These are phyloP conservation scores for Haliclona indistincta DNA, from an alignment of 37 sponge, comb jelly and placozoan species.

Conservation along the genomic window DNA sequence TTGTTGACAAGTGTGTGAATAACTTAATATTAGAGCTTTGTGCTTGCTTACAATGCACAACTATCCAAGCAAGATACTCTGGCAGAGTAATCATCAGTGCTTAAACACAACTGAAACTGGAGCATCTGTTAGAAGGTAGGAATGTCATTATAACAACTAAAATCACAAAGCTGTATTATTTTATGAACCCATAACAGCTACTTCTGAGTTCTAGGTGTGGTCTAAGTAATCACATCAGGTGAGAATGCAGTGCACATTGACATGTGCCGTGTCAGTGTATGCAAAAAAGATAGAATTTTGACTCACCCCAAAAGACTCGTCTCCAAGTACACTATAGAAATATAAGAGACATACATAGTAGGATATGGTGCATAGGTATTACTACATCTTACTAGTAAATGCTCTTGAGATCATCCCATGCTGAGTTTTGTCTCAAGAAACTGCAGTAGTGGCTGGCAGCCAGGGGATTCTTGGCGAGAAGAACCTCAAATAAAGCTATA, in stretches of 20 bases:
- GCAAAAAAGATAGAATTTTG: neutral
- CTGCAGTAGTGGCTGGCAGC: slow-evolving; percentile 50
- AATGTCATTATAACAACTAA: slow-evolving; percentile 10
- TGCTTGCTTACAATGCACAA: no score
- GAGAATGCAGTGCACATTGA: no score
- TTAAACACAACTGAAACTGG: slow-evolving; percentile 11
- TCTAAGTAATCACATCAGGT: no score
- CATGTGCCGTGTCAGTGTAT: no score
- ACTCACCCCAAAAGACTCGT: slow-evolving; percentile 3
- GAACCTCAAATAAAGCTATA: neutral
- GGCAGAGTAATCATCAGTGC: neutral
- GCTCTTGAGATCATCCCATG: slow-evolving; percentile 39
- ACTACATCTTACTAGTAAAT: slow-evolving; percentile 43
- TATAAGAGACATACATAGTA: neutral
- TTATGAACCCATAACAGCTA: no score
- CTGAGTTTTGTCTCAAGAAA: slow-evolving; percentile 55
- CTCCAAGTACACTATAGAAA: slow-evolving; percentile 14
- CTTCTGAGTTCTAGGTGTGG: no score
- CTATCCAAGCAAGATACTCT: no score
- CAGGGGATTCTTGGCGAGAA: slow-evolving; percentile 14
- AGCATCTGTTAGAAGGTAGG: no score
- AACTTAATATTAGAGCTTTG: no score
- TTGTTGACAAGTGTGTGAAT: no score
- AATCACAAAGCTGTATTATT: neutral
- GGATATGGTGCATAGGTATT: neutral